Base-by-base conservation (phyloP, 2,888 invertebrate species). In the Heliconius ethilla region DNA sequence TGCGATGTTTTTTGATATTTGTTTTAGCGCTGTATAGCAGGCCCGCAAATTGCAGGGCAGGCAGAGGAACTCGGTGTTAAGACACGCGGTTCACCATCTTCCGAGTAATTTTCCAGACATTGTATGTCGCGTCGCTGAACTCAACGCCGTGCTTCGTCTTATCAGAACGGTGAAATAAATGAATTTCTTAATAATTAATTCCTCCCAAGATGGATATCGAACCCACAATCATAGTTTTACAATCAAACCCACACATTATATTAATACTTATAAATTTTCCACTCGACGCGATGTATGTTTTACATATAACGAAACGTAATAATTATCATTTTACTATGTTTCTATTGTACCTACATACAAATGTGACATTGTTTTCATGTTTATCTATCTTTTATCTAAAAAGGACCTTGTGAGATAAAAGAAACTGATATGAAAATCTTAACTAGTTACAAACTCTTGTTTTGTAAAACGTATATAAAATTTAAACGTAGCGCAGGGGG, bases 401-500 rank as follows among this genome's bases (percentile, higher is more conserved):
- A 45, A 25, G n/a, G 70, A 76, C 76, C 76, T 76, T 76, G 76
- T 22, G n/a, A 70, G 76, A 70, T 65, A 65, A 63, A 33, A 2
- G 7, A 25, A 18, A 59, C 15, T 65, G 70, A 70, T 55, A 55
- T 51, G 22, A 51, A 51, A 9, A 51, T 51, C 51, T 51, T 51
- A 6, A 7, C 51, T 51, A 51, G 51, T 51, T 51, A 22, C 18
- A 51, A 2, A 51, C 18, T 51, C 51, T 7, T 51, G 18, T 51
- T 18, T 37, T 37, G 9, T 37, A 45, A 45, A 45, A 45, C 45
- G 45, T 11, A 37, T 37, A 37, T 37, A 37, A 37, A 37, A 37
- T 37, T 37, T 37, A 37, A 37, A 37, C 37, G 11, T 29, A 29
- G 5, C 29, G 45, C 15, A 15, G 18, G 6, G 6, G 7, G 1